Evolutionary conservation across 2,888 invertebrate genomes (phyloP).

Genomic region (Seira ritae): DNA sequence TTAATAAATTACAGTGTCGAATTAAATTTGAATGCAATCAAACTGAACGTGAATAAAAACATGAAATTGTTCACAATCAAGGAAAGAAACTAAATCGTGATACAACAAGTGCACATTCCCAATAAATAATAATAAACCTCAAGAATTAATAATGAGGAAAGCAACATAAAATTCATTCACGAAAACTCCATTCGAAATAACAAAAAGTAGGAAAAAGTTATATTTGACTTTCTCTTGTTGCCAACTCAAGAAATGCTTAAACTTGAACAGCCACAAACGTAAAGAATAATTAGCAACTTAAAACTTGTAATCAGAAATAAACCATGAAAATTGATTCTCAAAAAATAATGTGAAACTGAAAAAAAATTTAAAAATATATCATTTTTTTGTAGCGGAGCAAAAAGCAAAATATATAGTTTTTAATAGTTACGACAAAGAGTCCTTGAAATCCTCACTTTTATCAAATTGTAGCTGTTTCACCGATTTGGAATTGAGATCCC

Average conservation of each 20-base stretch:
- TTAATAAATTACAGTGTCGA: no score
- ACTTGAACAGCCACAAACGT: background rate
- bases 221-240: background rate
- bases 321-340: constrained; percentile 1
- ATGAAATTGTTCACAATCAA: no score
- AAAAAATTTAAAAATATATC: background rate
- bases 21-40: no score
- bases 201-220: background rate
- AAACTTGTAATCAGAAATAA: background rate
- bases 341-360: constrained; percentile 22
- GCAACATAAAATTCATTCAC: no score
- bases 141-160: no score
- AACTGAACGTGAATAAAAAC: no score
- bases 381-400: constrained; percentile 46
- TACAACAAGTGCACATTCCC: no score
- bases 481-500: constrained; percentile 73
- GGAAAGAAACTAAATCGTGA: no score
- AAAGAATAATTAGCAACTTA: background rate
- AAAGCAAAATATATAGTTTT: constrained; percentile 60
- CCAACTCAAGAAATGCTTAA: background rate
- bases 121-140: no score
- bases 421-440: constrained; percentile 67
- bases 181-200: no score
- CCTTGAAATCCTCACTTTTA: constrained; percentile 73
- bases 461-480: constrained; percentile 73